Base-by-base conservation (phyloP, 2,888 invertebrate species). In the Oscheius sp. region DNA sequence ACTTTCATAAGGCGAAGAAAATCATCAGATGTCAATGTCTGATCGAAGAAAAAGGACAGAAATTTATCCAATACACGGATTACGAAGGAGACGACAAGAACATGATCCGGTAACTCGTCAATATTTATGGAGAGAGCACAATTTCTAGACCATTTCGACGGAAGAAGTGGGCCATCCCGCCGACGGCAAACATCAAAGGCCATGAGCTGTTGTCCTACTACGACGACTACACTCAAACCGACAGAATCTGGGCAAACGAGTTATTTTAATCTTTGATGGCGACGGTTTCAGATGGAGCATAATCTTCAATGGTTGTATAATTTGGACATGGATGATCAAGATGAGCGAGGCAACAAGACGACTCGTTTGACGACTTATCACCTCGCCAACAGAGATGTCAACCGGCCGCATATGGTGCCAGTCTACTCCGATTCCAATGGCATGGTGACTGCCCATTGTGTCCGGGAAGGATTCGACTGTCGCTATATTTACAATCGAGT, bases 401-500 rank as follows among this genome's bases (percentile, higher is more conserved):
- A 63, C 16, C 63, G 46, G 12, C 18, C 63, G 41, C 12, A 18
- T 2, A 41, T 63, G 18, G 13, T 45, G 12, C 63, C 63, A 6
- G 45, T 63, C 25, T 63, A 45, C 25, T 41, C 63, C 5, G 63
- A 63, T 45, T 12, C 63, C 23, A 63, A 21, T 18, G 63, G 63
- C 23, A 43, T 63, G n/a, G 63, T 63, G 43, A 63, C 63, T 1
- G 63, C 63, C 9, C 63, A 63, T 21, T 63, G 63, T 25, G 25
- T 16, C 16, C 21, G 12, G 9, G 21, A 13, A 9, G 45, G 18
- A 12, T 35, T 41, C 7, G 43, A 63, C 25, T 63, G 63, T 45
- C 46, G 43, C 63, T 63, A 63, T 23, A 63, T 63, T 13, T 63
- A 63, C 46, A 63, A 46, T 25, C 43, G 63, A 7, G 46, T 63